A percentile compares a stretch with the other conserved stretches of the same genome.
Conservation (phyloP, 2,113 vertebrate genomes). For the Thalassoma bifasciatum region DNA sequence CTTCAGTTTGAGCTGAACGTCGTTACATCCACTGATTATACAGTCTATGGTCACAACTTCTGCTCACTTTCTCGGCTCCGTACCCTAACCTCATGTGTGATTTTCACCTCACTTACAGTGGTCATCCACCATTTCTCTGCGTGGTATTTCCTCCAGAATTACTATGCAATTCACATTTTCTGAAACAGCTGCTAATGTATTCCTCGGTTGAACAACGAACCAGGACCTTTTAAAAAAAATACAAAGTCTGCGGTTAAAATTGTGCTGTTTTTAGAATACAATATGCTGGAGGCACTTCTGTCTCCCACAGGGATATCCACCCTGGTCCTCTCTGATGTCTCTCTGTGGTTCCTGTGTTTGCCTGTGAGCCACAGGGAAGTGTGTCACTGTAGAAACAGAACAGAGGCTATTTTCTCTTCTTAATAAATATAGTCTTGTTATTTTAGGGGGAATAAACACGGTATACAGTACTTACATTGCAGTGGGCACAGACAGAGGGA, state of each 20-base stretch:
- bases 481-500: not conserved
- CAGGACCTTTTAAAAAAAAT: not conserved
- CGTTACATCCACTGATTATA: too few relatives aligned
- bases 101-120: too few relatives aligned
- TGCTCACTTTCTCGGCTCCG: too few relatives aligned
- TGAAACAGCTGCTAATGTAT: not conserved
- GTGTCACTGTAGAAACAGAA: slow-evolving; percentile 4
- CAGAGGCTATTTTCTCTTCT: not conserved
- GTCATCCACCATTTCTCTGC: too few relatives aligned
- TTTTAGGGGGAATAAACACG: not conserved
- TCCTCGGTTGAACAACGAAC: slow-evolving; percentile 5
- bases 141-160: not conserved
- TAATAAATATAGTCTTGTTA: slow-evolving; percentile 15
- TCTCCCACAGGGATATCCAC: slow-evolving; percentile 10
- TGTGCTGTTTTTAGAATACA: not conserved
- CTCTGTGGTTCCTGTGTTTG: not conserved
- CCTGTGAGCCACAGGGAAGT: slow-evolving; percentile 14
- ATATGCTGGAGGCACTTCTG: not conserved
- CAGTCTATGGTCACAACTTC: too few relatives aligned
- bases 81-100: too few relatives aligned
- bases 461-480: not conserved
- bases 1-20: too few relatives aligned
- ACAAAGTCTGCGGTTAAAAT: not conserved
- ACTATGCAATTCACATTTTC: not conserved
- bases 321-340: slow-evolving; percentile 5